phyloP scores from a whole-genome alignment of 2,888 invertebrate species.

The Lasioglossum figueresi region DNA sequence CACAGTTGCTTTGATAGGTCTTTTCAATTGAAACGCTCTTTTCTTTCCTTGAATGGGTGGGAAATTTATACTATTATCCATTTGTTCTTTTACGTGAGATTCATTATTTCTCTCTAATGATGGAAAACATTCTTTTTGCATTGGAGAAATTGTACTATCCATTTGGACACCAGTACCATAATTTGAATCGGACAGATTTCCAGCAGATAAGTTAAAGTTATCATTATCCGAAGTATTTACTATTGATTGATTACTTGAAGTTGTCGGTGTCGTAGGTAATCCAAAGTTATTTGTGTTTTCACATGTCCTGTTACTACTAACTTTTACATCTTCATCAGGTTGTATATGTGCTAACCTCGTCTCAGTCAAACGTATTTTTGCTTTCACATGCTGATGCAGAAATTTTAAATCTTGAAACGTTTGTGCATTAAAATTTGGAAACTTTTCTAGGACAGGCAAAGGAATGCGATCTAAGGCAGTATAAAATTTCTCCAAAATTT shows the following conservation, averaged over 20 bases:
- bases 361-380: conserved; percentile 84
- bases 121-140: conserved; percentile 8
- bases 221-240: conserved; percentile 37
- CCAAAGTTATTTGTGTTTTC: conserved; percentile 9
- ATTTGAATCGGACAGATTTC: conserved; percentile 8
- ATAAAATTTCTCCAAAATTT: conserved; percentile 88
- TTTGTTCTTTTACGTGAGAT: conserved; percentile 16
- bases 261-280: not conserved
- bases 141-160: not conserved
- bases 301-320: not conserved
- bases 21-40: conserved; percentile 77
- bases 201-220: conserved; percentile 11
- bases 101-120: conserved; percentile 17
- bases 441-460: conserved; percentile 86
- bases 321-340: conserved; percentile 34
- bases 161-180: not conserved
- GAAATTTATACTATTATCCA: not conserved
- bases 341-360: conserved; percentile 70
- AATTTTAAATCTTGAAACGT: conserved; percentile 86
- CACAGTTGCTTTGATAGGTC: conserved; percentile 78
- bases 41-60: conserved; percentile 59
- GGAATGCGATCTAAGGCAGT: conserved; percentile 88
- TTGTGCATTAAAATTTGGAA: conserved; percentile 86
- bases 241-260: conserved; percentile 14
- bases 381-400: conserved; percentile 86